These are phyloP conservation scores for Sialis lutaria DNA, from an alignment of 2,888 invertebrate genomes.

Conservation along the genomic window DNA sequence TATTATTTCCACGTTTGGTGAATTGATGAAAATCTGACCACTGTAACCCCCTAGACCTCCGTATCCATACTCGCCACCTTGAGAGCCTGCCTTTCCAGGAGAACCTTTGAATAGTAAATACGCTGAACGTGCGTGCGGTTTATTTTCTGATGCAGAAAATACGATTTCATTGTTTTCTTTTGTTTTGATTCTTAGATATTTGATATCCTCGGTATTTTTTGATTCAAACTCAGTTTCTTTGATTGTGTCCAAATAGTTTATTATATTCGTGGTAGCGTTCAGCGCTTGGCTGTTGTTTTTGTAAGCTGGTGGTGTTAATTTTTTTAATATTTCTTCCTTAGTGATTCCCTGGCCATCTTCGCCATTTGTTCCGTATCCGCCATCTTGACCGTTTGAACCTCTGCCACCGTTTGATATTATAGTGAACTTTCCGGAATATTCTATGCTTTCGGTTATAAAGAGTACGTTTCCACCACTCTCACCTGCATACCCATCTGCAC, in stretches of 20 bases:
- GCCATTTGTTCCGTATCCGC: constrained; percentile 14
- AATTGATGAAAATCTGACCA: constrained; percentile 9
- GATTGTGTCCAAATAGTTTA: too few species aligned
- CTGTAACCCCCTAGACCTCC: constrained; percentile 11
- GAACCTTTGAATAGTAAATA: constrained; percentile 10
- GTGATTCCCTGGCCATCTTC: constrained; percentile 8
- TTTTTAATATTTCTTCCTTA: neutral
- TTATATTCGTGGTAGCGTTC: too few species aligned
- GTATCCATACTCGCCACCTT: constrained; percentile 10
- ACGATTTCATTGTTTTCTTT: too few species aligned
- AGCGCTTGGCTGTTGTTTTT: neutral
- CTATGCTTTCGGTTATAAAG: constrained; percentile 10
- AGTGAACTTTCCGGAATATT: constrained; percentile 11
- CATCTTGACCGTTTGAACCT: constrained; percentile 15
- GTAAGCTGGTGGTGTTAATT: constrained; percentile 4
- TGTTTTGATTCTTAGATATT: neutral
- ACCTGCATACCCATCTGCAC: constrained; percentile 14
- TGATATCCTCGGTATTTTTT: neutral
- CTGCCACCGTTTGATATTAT: constrained; percentile 14
- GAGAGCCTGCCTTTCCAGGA: constrained; percentile 8
- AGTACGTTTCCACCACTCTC: constrained; percentile 16
- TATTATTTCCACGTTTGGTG: constrained; percentile 1
- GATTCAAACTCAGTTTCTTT: too few species aligned
- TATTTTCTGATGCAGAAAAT: neutral
- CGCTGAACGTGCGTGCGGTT: constrained; percentile 3